phyloP scores from a whole-genome alignment of 2,888 invertebrate genomes.

The Spodoptera exigua region DNA sequence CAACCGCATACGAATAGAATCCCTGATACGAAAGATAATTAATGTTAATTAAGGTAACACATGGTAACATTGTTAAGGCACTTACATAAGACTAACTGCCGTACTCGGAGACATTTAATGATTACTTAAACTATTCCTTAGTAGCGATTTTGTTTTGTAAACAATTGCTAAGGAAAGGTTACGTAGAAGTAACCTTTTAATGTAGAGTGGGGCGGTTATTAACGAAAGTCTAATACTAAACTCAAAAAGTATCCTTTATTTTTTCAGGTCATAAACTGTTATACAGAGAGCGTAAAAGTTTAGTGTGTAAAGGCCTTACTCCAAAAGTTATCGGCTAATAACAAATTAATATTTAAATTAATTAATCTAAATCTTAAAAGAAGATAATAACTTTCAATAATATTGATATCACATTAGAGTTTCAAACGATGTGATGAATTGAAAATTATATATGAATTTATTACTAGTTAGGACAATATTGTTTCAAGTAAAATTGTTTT shows the following conservation, averaged over 20 bases:
- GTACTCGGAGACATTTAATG: too few species aligned
- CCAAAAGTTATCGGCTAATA: slow-evolving; percentile 48
- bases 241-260: slow-evolving; percentile 9
- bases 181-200: too few species aligned
- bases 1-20: background rate
- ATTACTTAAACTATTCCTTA: too few species aligned
- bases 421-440: slow-evolving; percentile 52
- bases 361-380: slow-evolving; percentile 37
- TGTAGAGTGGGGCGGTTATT: too few species aligned
- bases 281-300: slow-evolving; percentile 37
- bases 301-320: slow-evolving; percentile 15
- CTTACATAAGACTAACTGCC: slow-evolving; percentile 19
- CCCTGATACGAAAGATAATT: slow-evolving; percentile 30
- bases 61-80: slow-evolving; percentile 53
- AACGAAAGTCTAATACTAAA: slow-evolving; percentile 20
- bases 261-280: slow-evolving; percentile 12
- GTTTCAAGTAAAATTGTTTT: too few species aligned
- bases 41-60: slow-evolving; percentile 43
- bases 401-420: slow-evolving; percentile 59
- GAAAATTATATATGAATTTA: slow-evolving; percentile 17
- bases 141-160: too few species aligned
- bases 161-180: too few species aligned
- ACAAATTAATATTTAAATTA: slow-evolving; percentile 41
- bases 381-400: slow-evolving; percentile 47
- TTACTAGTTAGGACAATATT: too few species aligned